Base-by-base conservation (phyloP, 2,888 invertebrate genomes). In the Apoda limacodes region DNA sequence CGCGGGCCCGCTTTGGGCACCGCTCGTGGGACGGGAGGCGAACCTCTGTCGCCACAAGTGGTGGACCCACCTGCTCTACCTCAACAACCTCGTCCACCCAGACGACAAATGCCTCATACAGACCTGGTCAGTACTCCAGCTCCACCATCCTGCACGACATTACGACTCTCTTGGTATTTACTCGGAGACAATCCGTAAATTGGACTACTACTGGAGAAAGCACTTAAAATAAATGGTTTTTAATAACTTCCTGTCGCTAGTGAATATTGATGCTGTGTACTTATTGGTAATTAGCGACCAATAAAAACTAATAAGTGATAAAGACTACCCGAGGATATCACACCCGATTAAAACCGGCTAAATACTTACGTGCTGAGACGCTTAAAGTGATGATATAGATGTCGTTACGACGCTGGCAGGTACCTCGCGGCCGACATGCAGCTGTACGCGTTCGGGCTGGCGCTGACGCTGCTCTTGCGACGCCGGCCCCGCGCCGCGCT, bases 401-500 rank as follows among this genome's bases (percentile, higher is more conserved):
- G 3, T 17, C 6, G 7, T 4, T 2, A 2, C n/a, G 19, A 7
- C 5, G 3, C n/a, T 19, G 22, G 9, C 51, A 76, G 76, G 76
- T 80, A 78, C 52, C 52, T 80, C 21, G 78, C 78, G 3, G 78
- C 76, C 0, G 78, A 80, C 52, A 74, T 72, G 63, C 78, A 80
- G 54, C 61, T 80, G 34, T 78, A 80, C 59, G 64, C 62, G 2
- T 33, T 41, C 9, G 47, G 62, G 4, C 48, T 75, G 40, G 42
- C 45, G 11, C 57, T 76, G 39, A 69, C 68, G 34, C 56, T 76
- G 42, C 42, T 42, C 25, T 48, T 76, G 43, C 41, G 48, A 44
- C 64, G 66, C 21, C 43, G 49, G 42, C 54, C 62, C 9, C 56
- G 62, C 24, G 55, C 50, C 17, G 71, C 70, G 5, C 35, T 67